Conservation (phyloP, 2,888 invertebrate species). For the Pteria penguin region DNA sequence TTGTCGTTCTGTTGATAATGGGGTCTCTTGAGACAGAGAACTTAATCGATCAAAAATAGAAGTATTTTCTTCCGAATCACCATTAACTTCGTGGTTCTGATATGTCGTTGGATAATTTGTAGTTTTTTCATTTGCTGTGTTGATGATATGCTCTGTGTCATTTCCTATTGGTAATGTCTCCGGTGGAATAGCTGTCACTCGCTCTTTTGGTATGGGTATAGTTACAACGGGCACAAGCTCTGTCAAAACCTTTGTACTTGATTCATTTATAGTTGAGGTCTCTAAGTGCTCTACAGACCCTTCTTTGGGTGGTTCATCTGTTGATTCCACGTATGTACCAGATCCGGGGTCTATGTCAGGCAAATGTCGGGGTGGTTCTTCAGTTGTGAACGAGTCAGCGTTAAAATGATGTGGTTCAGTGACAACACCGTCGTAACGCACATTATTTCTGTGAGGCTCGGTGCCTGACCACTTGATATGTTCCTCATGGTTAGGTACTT, state of each 20-base stretch:
- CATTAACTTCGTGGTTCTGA: too few species aligned
- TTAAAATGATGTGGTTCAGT: neutral
- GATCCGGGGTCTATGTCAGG: slow-evolving; percentile 6
- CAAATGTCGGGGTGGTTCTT: neutral
- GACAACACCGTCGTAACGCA: neutral
- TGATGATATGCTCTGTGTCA: neutral
- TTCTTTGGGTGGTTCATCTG: neutral
- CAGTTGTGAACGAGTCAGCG: neutral
- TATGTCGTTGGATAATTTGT: too few species aligned
- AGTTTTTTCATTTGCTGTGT: neutral
- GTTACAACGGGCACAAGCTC: slow-evolving; percentile 1
- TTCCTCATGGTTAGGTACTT: neutral
- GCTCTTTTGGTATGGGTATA: neutral
- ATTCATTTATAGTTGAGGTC: neutral
- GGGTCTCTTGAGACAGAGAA: too few species aligned
- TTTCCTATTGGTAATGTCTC: neutral
- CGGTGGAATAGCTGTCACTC: neutral
- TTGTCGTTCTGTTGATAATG: too few species aligned
- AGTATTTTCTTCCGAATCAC: too few species aligned
- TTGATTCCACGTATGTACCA: slow-evolving; percentile 1
- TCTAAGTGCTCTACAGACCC: neutral
- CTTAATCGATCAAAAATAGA: too few species aligned
- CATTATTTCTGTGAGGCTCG: neutral
- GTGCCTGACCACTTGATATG: neutral
- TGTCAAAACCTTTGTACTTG: neutral